Evolutionary conservation across 1,140 invertebrate species (phyloP).

Genomic region (Leptinotarsa lineolata): DNA sequence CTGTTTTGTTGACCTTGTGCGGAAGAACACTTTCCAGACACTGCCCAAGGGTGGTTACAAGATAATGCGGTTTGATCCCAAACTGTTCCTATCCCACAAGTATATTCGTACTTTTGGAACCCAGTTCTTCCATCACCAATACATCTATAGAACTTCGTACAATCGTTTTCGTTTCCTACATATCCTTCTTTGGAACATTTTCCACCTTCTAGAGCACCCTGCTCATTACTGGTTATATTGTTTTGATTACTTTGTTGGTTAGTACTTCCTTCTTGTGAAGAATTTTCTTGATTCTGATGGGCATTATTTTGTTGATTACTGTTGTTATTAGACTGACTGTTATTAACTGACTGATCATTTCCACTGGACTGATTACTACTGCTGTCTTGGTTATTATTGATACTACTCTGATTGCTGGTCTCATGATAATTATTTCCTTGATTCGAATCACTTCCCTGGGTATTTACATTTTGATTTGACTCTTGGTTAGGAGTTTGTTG

Average conservation of each 20-base stretch:
- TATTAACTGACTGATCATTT: constrained; percentile 36
- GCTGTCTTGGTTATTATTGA: background rate
- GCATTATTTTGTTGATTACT: background rate
- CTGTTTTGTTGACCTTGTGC: background rate
- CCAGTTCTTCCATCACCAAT: constrained; percentile 59
- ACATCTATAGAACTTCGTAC: constrained; percentile 79
- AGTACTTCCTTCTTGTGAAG: constrained; percentile 7
- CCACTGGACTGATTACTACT: background rate
- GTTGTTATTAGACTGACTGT: constrained; percentile 8
- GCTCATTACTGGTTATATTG: constrained; percentile 12
- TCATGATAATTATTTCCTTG: constrained; percentile 24
- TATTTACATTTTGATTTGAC: background rate
- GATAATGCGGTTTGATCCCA: constrained; percentile 69
- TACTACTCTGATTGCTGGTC: constrained; percentile 1
- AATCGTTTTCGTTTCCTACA: constrained; percentile 69
- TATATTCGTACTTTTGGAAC: constrained; percentile 69
- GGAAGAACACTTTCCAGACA: constrained; percentile 21
- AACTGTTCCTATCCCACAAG: constrained; percentile 70
- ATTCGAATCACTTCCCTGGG: constrained; percentile 34
- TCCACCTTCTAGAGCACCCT: constrained; percentile 1
- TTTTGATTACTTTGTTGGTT: background rate
- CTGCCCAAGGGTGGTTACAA: constrained; percentile 61
- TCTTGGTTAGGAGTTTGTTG: constrained; percentile 14
- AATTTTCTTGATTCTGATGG: constrained; percentile 8
- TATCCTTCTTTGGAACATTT: constrained; percentile 66